Conservation (phyloP, 2,113 vertebrate genomes). For the Dromas ardeola region DNA sequence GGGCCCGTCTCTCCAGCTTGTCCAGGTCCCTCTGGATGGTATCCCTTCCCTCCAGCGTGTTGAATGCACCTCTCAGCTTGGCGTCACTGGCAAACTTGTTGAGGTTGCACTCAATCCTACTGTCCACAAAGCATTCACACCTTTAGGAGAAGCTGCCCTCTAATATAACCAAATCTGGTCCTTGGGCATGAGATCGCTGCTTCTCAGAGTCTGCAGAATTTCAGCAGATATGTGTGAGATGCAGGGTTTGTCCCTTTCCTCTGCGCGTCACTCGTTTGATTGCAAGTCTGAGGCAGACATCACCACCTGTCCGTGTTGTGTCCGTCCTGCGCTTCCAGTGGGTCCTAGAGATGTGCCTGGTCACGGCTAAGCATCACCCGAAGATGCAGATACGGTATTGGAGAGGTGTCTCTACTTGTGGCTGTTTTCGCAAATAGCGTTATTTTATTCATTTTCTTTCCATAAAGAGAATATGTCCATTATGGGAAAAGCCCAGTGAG, state of each 20-base stretch:
- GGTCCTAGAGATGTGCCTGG: neutral
- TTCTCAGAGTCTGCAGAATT: neutral
- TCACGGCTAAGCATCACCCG: neutral
- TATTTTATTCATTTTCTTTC: neutral
- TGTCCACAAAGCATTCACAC: neutral
- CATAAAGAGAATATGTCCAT: neutral
- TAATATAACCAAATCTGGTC: rapidly evolving
- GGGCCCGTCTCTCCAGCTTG: neutral
- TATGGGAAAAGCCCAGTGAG: neutral
- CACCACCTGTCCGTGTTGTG: rapidly evolving
- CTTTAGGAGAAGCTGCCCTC: neutral
- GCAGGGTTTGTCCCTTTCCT: neutral
- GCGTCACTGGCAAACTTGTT: neutral
- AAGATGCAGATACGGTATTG: rapidly evolving
- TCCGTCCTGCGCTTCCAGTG: rapidly evolving
- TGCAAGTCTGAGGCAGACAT: neutral
- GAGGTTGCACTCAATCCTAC: neutral
- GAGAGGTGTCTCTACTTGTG: neutral
- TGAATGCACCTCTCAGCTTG: neutral
- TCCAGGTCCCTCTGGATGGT: neutral
- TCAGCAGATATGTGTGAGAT: rapidly evolving
- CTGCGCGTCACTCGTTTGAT: neutral
- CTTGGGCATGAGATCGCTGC: neutral
- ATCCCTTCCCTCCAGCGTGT: neutral
- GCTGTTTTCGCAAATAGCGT: neutral